phyloP scores from a whole-genome alignment of 2,113 vertebrate species.

The Brachypteracias leptosomus region DNA sequence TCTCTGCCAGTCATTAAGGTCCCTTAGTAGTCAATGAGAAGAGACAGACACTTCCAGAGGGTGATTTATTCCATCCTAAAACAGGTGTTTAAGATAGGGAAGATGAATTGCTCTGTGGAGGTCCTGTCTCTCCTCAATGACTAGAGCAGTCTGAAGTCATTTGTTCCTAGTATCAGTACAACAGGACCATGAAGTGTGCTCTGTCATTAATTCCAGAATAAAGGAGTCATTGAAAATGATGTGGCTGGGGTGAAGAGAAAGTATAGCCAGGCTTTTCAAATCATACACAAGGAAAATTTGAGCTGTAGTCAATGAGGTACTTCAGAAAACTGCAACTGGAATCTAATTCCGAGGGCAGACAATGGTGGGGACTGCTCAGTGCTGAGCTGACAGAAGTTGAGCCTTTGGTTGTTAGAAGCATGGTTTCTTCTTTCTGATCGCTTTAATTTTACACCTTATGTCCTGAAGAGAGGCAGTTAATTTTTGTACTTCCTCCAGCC shows the following conservation, averaged over 20 bases:
- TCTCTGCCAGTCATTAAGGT: not conserved
- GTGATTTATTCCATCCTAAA: conserved; percentile 10
- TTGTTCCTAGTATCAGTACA: conserved; percentile 38
- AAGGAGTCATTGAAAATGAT: conserved; percentile 30
- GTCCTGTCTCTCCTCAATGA: not conserved
- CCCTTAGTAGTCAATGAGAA: not conserved
- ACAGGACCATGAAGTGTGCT: not conserved
- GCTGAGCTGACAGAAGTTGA: not conserved
- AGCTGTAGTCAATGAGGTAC: conserved; percentile 43
- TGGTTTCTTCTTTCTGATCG: conserved; percentile 34
- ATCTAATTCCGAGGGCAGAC: conserved; percentile 38
- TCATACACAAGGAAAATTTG: conserved; percentile 31
- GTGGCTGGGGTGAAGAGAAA: conserved; percentile 19
- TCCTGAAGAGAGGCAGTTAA: conserved; percentile 45
- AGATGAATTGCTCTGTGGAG: conserved; percentile 11
- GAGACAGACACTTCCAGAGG: not conserved
- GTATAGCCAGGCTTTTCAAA: conserved; percentile 55
- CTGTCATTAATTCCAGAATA: conserved; percentile 43
- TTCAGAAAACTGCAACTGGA: conserved; percentile 40
- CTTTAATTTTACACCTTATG: conserved; percentile 58
- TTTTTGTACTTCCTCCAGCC: conserved; percentile 39
- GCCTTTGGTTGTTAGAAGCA: not conserved
- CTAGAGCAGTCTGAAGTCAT: conserved; percentile 26
- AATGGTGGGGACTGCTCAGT: conserved; percentile 4
- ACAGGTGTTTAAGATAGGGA: not conserved